Base-by-base conservation (phyloP, 1,140 invertebrate species). In the Euwallacea fornicatus region DNA sequence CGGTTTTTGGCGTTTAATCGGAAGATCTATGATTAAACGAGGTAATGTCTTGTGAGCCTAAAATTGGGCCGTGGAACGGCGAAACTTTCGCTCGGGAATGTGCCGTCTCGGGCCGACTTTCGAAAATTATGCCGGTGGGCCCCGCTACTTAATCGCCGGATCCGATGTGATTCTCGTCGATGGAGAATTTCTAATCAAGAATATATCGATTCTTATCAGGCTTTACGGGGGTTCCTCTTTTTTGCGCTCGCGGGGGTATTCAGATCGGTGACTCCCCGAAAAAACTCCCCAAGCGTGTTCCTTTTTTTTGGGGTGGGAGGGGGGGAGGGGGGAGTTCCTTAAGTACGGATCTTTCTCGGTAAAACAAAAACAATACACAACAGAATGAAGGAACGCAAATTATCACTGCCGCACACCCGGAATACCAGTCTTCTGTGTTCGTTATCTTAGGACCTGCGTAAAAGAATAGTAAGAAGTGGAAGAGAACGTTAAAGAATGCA, bases 1-100 rank as follows among this genome's bases (percentile, higher is more conserved):
- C 63, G 16, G 47, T 65, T 65, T 65, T 65, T 65, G 63, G 63
- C 63, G 63, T 65, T 65, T 65, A 65, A 65, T 65, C 63, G 63
- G 47, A 65, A 65, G 63, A 65, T 65, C 63, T 65, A 54, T 65
- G 63, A 65, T 65, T 65, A 65, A 65, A 65, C 63, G 47, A 50
- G 47, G 63, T 65, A 65, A 65, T 65, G 63, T 65, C 63, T 65
- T 54, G 63, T 65, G 42, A 21, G 63, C 63, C 63, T 55, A 65
- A 65, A 54, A 54, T 65, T 65, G 63, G 63, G 33, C 59, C 42
- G 42, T 43, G 59, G 42, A 61, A 61, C 59, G 21, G 59, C 33
- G 59, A 61, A 61, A 61, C n/a, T 61, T 61, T 61, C 50, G 11
- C 50, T 11, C 13, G 55, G 33, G 42, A 43, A 61, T 61, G 42